Base-by-base conservation (phyloP, 2,888 invertebrate species). In the Hypolimnas misippus region DNA sequence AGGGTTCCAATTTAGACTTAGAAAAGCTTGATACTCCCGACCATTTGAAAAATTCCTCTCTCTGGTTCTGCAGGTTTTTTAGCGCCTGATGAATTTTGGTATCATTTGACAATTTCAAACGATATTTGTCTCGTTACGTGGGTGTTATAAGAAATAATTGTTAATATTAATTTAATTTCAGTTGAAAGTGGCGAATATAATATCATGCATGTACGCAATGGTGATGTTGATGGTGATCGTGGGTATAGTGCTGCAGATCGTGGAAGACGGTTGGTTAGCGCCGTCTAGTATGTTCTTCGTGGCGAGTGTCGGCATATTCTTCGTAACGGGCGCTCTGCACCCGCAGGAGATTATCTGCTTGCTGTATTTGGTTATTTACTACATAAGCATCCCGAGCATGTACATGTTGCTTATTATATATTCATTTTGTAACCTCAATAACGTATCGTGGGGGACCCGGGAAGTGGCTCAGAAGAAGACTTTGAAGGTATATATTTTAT, bases 401-500 rank as follows among this genome's bases (percentile, higher is more conserved):
- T 98, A 98, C 83, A 95, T 98, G 93, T 89, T 98, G 78, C 93
- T 98, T 57, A 96, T 98, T 70, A 96, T 98, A 60, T 98, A 97
- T 82, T 97, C 98, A 0, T 92, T 98, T 25, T 97, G 98, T 81
- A 98, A 98, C 82, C 93, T 98, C 89, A 97, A 98, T 82, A 96
- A 97, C 76, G 96, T 98, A 3, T 95, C 96, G 1, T 98, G 98
- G 98, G 98, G 98, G 4, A 98, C 98, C 0, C 92, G 98, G 65
- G 98, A 98, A 82, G 95, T 93, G 52, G 92, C 93, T 0, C 86
- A 87, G 72, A 90, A 91, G 76, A 89, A 89, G 64, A 82, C 85
- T 31, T 71, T 72, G 7, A 89, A 90, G 84, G 92, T 89, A 69
- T 1, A 5, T 12, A 12, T n/a, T 12, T n/a, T 38, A 38, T 8